These are phyloP conservation scores for Strix aluco DNA, from an alignment of 2,113 vertebrate species.

Conservation along the genomic window DNA sequence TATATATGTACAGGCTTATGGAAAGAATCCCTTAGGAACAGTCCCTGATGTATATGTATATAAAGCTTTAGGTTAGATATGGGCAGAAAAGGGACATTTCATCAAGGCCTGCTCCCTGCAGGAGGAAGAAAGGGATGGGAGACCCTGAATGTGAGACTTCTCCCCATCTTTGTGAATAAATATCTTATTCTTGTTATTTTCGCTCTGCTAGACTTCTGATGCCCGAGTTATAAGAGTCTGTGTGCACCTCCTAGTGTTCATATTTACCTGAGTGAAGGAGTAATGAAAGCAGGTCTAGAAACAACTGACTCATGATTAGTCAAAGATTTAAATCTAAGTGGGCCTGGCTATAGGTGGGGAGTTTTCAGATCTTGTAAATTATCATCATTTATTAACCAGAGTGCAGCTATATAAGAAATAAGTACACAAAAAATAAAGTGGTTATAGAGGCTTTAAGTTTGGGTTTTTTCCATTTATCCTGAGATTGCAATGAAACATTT, in stretches of 20 bases:
- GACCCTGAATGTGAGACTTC: not conserved
- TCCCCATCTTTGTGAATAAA: not conserved
- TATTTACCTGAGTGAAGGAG: not conserved
- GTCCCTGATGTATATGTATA: not conserved
- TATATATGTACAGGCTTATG: not conserved
- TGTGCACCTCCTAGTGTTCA: not conserved
- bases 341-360: not conserved
- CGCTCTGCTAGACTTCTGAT: not conserved
- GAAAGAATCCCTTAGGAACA: not conserved
- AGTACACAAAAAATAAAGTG: not conserved
- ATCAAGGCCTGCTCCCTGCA: not conserved
- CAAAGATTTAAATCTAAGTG: not conserved
- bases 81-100: not conserved
- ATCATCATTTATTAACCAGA: not conserved
- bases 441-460: not conserved
- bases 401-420: not conserved
- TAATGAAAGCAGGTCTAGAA: not conserved
- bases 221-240: not conserved
- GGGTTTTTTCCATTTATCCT: not conserved
- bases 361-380: not conserved
- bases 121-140: not conserved
- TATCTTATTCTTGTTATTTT: not conserved
- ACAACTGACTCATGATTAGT: not conserved
- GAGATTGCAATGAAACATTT: not conserved
- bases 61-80: not conserved